Percentiles rank a stretch among this genome's conserved stretches.
Evolutionary conservation across 2,797 vertebrate species (phyloP).

Genomic region (Enteromius paludinosus): DNA sequence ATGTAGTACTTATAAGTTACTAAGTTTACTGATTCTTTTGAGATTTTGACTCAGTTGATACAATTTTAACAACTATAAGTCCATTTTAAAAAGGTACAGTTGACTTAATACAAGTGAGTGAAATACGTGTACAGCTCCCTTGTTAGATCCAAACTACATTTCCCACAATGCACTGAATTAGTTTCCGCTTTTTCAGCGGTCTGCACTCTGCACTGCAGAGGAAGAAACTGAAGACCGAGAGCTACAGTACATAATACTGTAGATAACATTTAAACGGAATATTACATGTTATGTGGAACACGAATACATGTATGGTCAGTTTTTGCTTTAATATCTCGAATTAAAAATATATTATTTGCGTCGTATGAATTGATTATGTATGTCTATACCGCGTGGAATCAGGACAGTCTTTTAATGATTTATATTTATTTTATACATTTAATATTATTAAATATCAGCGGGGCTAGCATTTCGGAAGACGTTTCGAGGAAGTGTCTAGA

Average conservation of each 20-base stretch:
- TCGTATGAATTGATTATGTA: not conserved
- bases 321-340: not conserved
- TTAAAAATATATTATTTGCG: not conserved
- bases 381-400: not conserved
- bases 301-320: not conserved
- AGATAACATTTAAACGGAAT: not conserved
- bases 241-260: not conserved
- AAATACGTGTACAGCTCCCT: not conserved
- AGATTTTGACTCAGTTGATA: not conserved
- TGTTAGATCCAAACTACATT: constrained; percentile 9
- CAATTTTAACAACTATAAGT: not conserved
- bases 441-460: not conserved
- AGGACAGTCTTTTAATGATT: not conserved
- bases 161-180: constrained; percentile 9
- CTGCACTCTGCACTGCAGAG: not conserved
- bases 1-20: not conserved
- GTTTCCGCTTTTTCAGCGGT: not conserved
- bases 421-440: not conserved
- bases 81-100: not conserved
- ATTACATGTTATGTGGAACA: not conserved
- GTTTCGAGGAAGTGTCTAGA: not conserved
- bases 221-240: not conserved
- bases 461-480: not conserved
- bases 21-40: not conserved
- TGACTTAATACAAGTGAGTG: not conserved